phyloP scores from a whole-genome alignment of 2,888 invertebrate species.

The Drosophila neonasuta region DNA sequence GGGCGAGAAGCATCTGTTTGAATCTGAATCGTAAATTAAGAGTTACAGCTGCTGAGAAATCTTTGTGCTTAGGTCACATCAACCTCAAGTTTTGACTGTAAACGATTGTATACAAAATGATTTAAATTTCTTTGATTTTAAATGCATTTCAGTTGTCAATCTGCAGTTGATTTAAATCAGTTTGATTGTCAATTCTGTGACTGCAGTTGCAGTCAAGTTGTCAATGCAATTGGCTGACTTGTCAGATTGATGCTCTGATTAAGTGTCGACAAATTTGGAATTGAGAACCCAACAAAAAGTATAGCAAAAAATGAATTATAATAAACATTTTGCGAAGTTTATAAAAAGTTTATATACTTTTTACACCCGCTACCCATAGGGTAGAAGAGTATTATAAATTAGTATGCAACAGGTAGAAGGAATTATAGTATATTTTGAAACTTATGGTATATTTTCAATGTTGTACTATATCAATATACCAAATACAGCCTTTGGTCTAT shows the following conservation, averaged over 20 bases:
- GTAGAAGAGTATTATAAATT: too few relatives aligned
- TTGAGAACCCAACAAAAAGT: neutral
- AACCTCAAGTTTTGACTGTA: neutral
- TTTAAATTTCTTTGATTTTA: neutral
- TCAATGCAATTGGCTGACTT: slow-evolving; percentile 58
- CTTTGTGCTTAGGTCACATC: too few relatives aligned
- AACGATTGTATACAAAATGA: neutral
- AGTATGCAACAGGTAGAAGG: too few relatives aligned
- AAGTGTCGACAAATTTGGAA: slow-evolving; percentile 35
- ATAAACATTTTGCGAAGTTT: too few relatives aligned
- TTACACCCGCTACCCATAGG: too few relatives aligned
- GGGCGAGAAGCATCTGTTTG: neutral
- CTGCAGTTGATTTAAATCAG: slow-evolving; percentile 24
- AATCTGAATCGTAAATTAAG: neutral
- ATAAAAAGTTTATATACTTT: too few relatives aligned
- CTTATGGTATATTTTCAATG: too few relatives aligned
- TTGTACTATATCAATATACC: too few relatives aligned
- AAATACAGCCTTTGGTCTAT: too few relatives aligned
- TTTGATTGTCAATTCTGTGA: slow-evolving; percentile 21
- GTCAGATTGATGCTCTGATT: slow-evolving; percentile 42
- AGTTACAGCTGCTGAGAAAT: neutral
- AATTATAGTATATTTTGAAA: too few relatives aligned
- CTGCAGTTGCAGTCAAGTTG: slow-evolving; percentile 25
- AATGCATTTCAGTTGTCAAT: neutral
- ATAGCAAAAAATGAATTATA: neutral